phyloP scores from a whole-genome alignment of 2,888 invertebrate species.

The Allophyes oxyacanthae region DNA sequence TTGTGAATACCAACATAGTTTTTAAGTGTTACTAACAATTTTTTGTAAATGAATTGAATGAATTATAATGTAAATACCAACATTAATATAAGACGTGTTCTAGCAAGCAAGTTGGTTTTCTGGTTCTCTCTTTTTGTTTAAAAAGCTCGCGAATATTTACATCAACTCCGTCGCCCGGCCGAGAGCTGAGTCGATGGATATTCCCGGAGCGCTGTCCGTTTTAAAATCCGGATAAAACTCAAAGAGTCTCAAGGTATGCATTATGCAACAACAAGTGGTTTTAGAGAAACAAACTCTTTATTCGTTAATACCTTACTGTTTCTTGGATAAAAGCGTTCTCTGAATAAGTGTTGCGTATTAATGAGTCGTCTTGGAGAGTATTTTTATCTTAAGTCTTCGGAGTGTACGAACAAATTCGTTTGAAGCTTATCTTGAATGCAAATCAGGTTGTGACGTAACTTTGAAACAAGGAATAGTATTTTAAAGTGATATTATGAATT shows the following conservation, averaged over 20 bases:
- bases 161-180: background rate
- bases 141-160: slow-evolving; percentile 2
- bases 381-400: slow-evolving; percentile 6
- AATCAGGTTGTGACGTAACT: background rate
- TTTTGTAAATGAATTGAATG: too few relatives aligned
- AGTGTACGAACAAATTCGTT: background rate
- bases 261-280: slow-evolving; percentile 22
- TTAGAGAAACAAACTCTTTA: slow-evolving; percentile 23
- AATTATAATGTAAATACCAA: too few relatives aligned
- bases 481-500: too few relatives aligned
- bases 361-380: background rate
- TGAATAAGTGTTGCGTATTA: slow-evolving; percentile 4
- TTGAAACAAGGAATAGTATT: too few relatives aligned
- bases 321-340: slow-evolving; percentile 1
- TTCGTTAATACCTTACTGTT: slow-evolving; percentile 14
- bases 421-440: slow-evolving; percentile 2
- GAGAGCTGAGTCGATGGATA: slow-evolving; percentile 10
- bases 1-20: too few relatives aligned
- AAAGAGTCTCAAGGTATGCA: slow-evolving; percentile 15
- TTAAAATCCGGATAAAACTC: slow-evolving; percentile 26
- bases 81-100: too few relatives aligned
- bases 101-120: background rate
- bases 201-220: slow-evolving; percentile 9
- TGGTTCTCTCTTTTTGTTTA: background rate
- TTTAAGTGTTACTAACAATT: too few relatives aligned